These are phyloP conservation scores for Marmota flaviventris DNA, from an alignment of 2,113 vertebrate species.

Conservation along the genomic window DNA sequence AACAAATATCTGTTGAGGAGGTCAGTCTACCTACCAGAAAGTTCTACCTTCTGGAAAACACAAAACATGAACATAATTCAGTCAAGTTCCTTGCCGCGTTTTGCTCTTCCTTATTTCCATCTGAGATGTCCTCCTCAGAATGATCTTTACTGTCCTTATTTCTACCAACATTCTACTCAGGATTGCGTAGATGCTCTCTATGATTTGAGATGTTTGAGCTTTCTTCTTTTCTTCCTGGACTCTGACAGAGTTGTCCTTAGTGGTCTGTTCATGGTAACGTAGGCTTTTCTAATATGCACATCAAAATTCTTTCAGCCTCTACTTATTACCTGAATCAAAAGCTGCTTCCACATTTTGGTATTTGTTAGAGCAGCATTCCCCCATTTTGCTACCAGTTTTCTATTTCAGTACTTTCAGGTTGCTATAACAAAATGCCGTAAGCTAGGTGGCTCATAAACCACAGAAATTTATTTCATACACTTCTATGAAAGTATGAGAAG, in stretches of 20 bases:
- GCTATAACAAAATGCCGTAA: neutral
- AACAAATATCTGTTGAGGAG: neutral
- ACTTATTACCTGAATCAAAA: no score
- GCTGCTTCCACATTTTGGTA: neutral
- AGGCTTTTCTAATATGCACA: neutral
- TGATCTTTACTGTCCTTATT: neutral
- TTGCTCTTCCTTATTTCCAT: neutral
- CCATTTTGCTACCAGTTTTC: neutral
- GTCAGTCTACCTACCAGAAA: neutral
- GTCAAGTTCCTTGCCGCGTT: neutral
- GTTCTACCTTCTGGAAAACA: neutral
- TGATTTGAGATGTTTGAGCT: neutral
- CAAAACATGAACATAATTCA: no score
- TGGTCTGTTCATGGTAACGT: no score
- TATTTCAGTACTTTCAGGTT: neutral
- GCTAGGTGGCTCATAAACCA: no score
- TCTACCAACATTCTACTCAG: neutral
- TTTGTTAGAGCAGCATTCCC: neutral
- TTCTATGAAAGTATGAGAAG: neutral
- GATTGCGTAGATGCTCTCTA: neutral
- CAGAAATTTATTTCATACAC: neutral
- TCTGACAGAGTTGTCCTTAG: neutral
- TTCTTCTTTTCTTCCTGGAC: neutral
- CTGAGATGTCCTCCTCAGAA: neutral
- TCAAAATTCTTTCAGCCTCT: neutral